Conservation (phyloP, 2,797 vertebrate species). For the Urocyon cinereoargenteus region DNA sequence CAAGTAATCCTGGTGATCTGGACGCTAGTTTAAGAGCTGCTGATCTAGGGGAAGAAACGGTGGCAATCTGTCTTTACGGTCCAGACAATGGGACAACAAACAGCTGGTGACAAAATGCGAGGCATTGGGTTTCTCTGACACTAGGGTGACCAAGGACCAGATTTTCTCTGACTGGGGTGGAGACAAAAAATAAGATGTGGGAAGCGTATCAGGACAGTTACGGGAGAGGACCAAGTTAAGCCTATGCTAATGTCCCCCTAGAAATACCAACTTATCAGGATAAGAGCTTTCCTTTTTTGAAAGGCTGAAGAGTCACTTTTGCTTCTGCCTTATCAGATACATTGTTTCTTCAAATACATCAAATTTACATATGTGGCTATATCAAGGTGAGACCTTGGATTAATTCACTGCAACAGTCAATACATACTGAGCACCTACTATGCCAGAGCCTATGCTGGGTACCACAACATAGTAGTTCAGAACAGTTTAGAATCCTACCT, state of each 20-base stretch:
- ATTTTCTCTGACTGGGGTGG: not conserved
- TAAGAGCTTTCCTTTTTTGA: not conserved
- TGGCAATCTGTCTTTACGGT: not conserved
- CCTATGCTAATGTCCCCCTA: not conserved
- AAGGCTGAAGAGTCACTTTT: not conserved
- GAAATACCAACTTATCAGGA: not conserved
- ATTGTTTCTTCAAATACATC: not conserved
- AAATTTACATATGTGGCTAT: not conserved
- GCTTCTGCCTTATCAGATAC: not conserved
- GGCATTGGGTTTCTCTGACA: not conserved
- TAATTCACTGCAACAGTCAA: not conserved
- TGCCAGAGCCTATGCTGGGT: not conserved
- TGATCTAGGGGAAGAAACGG: not conserved
- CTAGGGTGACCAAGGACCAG: not conserved
- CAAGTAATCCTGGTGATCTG: not conserved
- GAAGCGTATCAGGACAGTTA: not conserved
- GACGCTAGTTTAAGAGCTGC: not conserved
- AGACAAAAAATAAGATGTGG: not conserved
- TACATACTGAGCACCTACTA: not conserved
- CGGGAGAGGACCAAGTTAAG: not conserved
- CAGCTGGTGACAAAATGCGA: not conserved
- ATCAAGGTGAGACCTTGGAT: not conserved
- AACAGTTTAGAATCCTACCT: not conserved
- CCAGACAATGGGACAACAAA: not conserved
- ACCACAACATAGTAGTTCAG: not conserved